Evolutionary conservation across 2,113 vertebrate species (phyloP).

Genomic region (Scalopus aquaticus): DNA sequence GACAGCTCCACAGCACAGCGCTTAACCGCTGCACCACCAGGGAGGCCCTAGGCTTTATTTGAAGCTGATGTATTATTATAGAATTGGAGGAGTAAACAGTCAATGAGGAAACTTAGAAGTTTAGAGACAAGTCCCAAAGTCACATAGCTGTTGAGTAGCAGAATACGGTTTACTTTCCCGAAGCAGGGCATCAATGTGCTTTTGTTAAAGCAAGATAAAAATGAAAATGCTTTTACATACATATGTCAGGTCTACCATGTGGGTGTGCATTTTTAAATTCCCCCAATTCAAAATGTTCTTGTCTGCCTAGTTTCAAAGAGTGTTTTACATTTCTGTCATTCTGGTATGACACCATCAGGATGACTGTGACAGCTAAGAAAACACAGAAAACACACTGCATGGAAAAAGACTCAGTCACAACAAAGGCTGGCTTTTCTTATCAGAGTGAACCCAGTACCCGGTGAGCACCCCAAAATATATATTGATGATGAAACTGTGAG

Average conservation of each 20-base stretch:
- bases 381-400: slow-evolving; percentile 52
- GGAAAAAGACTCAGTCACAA: slow-evolving; percentile 69
- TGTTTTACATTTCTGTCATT: slow-evolving; percentile 44
- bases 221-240: slow-evolving; percentile 45
- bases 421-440: slow-evolving; percentile 67
- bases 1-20: too few relatives aligned
- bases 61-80: not conserved
- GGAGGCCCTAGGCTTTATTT: not conserved
- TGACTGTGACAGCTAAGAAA: slow-evolving; percentile 66
- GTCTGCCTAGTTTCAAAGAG: slow-evolving; percentile 39
- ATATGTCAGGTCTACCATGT: not conserved
- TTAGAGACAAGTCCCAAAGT: not conserved
- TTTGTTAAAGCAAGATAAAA: slow-evolving; percentile 48
- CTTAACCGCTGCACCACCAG: too few relatives aligned
- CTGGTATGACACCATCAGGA: slow-evolving; percentile 42
- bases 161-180: not conserved
- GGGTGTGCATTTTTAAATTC: slow-evolving; percentile 41
- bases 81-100: not conserved
- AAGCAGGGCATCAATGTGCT: not conserved
- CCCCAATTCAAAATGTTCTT: slow-evolving; percentile 27
- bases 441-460: slow-evolving; percentile 61
- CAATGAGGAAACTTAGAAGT: not conserved
- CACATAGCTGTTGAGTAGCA: not conserved
- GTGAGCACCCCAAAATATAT: slow-evolving; percentile 63
- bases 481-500: slow-evolving; percentile 55